Percentiles rank a stretch among this genome's conserved stretches.
phyloP scores from a whole-genome alignment of 2,888 invertebrate species.

The Melanostoma mellinum region DNA sequence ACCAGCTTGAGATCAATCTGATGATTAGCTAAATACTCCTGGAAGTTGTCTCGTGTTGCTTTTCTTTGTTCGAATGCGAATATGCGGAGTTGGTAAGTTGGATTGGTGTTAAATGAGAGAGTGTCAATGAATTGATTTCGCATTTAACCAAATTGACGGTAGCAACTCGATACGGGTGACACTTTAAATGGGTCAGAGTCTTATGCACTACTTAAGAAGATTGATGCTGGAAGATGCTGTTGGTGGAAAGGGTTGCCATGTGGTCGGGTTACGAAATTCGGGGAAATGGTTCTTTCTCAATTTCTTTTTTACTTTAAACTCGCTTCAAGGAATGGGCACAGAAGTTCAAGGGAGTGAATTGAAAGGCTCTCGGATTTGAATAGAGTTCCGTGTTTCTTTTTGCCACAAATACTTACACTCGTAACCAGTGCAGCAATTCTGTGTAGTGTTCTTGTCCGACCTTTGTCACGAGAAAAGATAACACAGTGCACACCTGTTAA shows the following conservation, averaged over 20 bases:
- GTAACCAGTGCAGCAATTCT: too few species aligned
- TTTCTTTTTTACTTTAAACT: too few species aligned
- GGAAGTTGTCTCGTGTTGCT: background rate
- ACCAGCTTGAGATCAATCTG: conserved; percentile 54
- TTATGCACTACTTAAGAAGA: background rate
- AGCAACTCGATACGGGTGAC: conserved; percentile 5
- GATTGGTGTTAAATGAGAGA: conserved; percentile 6
- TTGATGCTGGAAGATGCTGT: background rate
- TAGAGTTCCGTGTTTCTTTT: too few species aligned
- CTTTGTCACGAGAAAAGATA: too few species aligned
- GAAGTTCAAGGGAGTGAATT: too few species aligned
- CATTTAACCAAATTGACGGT: conserved; percentile 45
- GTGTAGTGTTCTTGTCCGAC: too few species aligned
- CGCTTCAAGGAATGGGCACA: too few species aligned
- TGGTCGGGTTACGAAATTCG: background rate
- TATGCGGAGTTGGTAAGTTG: background rate
- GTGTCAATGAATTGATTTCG: conserved; percentile 59
- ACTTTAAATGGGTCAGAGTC: conserved; percentile 44
- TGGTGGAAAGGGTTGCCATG: conserved; percentile 36
- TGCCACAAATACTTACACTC: too few species aligned
- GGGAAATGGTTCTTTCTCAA: too few species aligned
- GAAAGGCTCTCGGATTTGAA: too few species aligned
- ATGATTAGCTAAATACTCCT: conserved; percentile 22
- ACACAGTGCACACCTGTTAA: too few species aligned
- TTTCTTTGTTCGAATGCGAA: conserved; percentile 13